Evolutionary conservation across 1,140 invertebrate genomes (phyloP).

Genomic region (Orussus abietinus): DNA sequence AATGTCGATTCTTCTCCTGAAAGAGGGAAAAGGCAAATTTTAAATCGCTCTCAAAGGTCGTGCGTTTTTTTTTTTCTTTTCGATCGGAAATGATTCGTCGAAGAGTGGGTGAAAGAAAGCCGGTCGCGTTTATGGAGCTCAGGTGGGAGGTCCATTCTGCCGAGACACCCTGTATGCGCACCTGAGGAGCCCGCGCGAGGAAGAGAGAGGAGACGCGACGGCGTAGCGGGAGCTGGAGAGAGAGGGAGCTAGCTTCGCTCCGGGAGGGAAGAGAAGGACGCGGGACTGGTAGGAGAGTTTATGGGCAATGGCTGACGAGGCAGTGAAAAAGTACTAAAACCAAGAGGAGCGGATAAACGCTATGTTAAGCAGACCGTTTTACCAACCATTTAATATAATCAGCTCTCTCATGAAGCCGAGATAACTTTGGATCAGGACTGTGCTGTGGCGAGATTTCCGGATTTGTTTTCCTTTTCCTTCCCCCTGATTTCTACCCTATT

Average conservation of each 20-base stretch:
- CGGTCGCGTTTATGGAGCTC: neutral
- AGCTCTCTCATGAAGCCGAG: constrained; percentile 29
- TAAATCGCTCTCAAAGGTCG: no score
- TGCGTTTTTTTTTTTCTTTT: no score
- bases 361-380: constrained; percentile 54
- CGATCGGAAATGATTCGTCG: no score
- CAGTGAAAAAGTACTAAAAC: constrained; percentile 55
- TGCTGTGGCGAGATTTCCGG: constrained; percentile 14
- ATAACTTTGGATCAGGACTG: constrained; percentile 32
- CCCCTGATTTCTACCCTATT: neutral
- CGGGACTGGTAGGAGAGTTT: constrained; percentile 38
- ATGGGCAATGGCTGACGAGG: constrained; percentile 53
- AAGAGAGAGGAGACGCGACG: constrained; percentile 6
- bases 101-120: constrained; percentile 9
- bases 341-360: constrained; percentile 52
- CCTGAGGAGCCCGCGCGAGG: no score
- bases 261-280: constrained; percentile 13
- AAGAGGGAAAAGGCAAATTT: no score
- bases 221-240: constrained; percentile 12
- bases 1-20: no score
- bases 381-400: constrained; percentile 54
- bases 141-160: neutral
- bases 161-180: no score
- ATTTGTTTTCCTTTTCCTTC: neutral
- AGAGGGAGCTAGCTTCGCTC: no score